Conservation (phyloP, 2,888 invertebrate genomes). For the Nomada ruficornis region DNA sequence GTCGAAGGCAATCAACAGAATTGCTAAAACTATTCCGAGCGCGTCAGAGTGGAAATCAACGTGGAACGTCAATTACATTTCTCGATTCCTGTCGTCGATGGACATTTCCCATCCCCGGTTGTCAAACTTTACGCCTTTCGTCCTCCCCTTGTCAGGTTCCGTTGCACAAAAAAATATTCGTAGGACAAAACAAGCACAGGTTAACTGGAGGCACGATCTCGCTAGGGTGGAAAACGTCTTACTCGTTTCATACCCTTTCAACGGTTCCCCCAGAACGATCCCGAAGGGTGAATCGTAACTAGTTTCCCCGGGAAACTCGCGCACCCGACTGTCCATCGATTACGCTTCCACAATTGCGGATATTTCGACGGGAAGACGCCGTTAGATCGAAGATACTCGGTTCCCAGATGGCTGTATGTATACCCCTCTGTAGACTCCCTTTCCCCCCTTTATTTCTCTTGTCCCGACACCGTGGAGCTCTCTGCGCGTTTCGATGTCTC, state of each 20-base stretch:
- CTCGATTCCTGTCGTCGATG: constrained; percentile 58
- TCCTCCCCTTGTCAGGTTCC: constrained; percentile 30
- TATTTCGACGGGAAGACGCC: constrained; percentile 68
- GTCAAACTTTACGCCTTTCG: constrained; percentile 60
- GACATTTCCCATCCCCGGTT: constrained; percentile 45
- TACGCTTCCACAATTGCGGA: constrained; percentile 82
- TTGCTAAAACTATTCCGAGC: neutral
- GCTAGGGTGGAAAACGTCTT: constrained; percentile 57
- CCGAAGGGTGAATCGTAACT: constrained; percentile 54
- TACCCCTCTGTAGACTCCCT: constrained; percentile 58
- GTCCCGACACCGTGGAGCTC: constrained; percentile 36
- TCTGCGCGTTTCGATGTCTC: constrained; percentile 35
- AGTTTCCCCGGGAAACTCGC: constrained; percentile 41
- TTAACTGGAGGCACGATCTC: constrained; percentile 49
- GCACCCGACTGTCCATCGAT: constrained; percentile 80
- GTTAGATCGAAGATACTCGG: constrained; percentile 80
- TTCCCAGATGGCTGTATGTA: constrained; percentile 78
- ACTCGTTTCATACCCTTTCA: constrained; percentile 57
- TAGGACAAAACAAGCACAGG: constrained; percentile 62
- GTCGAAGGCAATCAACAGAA: neutral
- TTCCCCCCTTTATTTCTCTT: constrained; percentile 55
- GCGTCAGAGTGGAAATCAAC: constrained; percentile 4
- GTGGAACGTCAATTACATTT: constrained; percentile 64
- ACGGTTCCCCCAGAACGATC: constrained; percentile 43
- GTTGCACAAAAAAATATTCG: constrained; percentile 28